Evolutionary conservation across 2,888 invertebrate genomes (phyloP).

Genomic region (Onchidella celtica): DNA sequence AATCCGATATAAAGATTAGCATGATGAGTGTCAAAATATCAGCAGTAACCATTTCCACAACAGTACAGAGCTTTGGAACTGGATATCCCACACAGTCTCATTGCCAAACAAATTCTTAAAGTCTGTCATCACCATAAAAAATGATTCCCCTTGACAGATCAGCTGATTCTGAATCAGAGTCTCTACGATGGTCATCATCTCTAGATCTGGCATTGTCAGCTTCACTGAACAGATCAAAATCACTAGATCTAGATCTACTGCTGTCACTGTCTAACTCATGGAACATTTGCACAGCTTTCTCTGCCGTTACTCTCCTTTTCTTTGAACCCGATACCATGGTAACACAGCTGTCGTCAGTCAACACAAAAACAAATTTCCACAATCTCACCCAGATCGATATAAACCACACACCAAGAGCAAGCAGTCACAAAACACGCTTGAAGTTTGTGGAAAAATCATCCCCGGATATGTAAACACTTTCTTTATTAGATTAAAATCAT

Average conservation of each 20-base stretch:
- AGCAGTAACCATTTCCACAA: not conserved
- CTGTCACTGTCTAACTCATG: not conserved
- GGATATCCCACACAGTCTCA: not conserved
- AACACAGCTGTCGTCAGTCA: not conserved
- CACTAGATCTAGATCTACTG: too few relatives aligned
- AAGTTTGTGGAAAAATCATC: not conserved
- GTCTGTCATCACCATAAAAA: not conserved
- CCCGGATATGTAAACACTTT: not conserved
- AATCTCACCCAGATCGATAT: not conserved
- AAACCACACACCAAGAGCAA: not conserved
- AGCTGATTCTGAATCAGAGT: not conserved
- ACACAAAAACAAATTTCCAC: not conserved
- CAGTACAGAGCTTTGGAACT: not conserved
- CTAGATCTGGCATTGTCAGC: not conserved
- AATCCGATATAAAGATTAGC: not conserved
- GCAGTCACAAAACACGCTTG: not conserved
- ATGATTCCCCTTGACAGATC: not conserved
- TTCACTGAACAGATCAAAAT: not conserved
- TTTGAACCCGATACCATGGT: not conserved
- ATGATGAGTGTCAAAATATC: not conserved
- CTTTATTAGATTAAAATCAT: slow-evolving; percentile 5
- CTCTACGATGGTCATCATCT: not conserved
- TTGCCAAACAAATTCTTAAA: not conserved
- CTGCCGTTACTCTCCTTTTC: not conserved
- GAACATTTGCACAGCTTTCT: not conserved